Evolutionary conservation across 2,888 invertebrate species (phyloP), one percentile per base, ranked within the genome.

Genomic region (Pachydiplax longipennis): DNA sequence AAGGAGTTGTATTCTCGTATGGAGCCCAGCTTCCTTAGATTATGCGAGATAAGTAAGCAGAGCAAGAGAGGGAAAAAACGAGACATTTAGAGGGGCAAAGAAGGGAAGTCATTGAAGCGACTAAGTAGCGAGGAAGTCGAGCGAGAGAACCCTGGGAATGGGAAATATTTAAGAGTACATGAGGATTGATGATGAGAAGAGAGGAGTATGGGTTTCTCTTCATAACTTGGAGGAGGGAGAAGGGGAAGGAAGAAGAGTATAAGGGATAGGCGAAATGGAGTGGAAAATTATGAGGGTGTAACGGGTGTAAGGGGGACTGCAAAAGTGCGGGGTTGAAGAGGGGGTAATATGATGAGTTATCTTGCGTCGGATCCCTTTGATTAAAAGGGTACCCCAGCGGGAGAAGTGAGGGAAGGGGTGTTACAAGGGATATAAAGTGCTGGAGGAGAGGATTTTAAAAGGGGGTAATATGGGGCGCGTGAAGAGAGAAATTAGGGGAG

Each of bases 281-380:
- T 22, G 73, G 73, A 73, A 73, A 73, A 73, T 73, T 73, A 73
- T 73, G 73, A 73, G 87, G 87, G 58, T 58, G 83, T 48, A 61
- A 87, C 31, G 48, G 83, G 18, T 12, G 37, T 37, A 37, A 2
- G 37, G 81, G 81, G 35, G 35, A 10, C 18, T 31, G 83, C 58
- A 65, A 87, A 35, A 12, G 31, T n/a, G 58, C 3, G 58, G 15
- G 44, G 58, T 10, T 18, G 61, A 15, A 37, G 87, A 61, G 37
- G 35, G 82, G 87, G 87, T 87, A 87, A 87, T 87, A 87, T 87
- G 87, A 87, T 87, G 87, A 87, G 87, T 87, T 87, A 87, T 87
- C 87, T 61, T 87, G 87, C 61, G 61, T 87, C 87, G 87, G 87
- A 61, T 87, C 87, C 22, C 61, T 87, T 87, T 87, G 87, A 87